phyloP scores from a whole-genome alignment of 2,888 invertebrate species.

The Drosophila borealis region DNA sequence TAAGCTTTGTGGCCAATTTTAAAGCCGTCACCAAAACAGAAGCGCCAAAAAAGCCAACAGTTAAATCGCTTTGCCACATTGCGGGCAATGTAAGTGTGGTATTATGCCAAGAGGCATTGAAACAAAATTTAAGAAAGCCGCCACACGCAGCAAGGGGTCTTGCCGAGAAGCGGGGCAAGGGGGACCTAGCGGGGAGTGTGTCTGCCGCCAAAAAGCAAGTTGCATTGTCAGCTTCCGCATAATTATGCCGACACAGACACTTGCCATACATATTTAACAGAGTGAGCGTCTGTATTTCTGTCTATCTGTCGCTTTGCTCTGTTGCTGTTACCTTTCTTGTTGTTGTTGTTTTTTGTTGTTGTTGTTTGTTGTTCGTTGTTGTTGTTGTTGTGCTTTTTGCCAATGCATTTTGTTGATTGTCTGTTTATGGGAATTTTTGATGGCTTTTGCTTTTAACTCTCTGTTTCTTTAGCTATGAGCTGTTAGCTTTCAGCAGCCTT shows the following conservation, averaged over 20 bases:
- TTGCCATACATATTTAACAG: slow-evolving; percentile 50
- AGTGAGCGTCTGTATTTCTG: slow-evolving; percentile 37
- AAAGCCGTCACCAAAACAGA: slow-evolving; percentile 60
- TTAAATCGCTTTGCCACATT: slow-evolving; percentile 46
- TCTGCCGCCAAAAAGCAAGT: slow-evolving; percentile 46
- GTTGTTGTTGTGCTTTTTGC: slow-evolving; percentile 32
- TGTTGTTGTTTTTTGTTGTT: slow-evolving; percentile 23
- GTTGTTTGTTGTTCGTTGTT: slow-evolving; percentile 23
- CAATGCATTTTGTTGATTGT: slow-evolving; percentile 50
- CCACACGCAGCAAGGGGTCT: slow-evolving; percentile 22
- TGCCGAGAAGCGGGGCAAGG: background rate
- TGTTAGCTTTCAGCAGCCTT: slow-evolving; percentile 26
- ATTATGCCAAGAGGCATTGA: slow-evolving; percentile 67
- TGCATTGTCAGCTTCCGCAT: slow-evolving; percentile 81
- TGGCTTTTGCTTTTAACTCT: slow-evolving; percentile 34
- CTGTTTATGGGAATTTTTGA: slow-evolving; percentile 71
- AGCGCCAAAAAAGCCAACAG: slow-evolving; percentile 46
- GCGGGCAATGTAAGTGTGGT: slow-evolving; percentile 48
- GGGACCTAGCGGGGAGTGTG: slow-evolving; percentile 7
- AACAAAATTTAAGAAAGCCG: slow-evolving; percentile 47
- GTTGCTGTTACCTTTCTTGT: slow-evolving; percentile 1
- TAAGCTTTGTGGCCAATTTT: slow-evolving; percentile 54
- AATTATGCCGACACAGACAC: slow-evolving; percentile 76
- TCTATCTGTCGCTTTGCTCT: background rate
- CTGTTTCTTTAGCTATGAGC: slow-evolving; percentile 8